phyloP scores from a whole-genome alignment of 2,888 invertebrate species.

The Erpobdella octoculata region DNA sequence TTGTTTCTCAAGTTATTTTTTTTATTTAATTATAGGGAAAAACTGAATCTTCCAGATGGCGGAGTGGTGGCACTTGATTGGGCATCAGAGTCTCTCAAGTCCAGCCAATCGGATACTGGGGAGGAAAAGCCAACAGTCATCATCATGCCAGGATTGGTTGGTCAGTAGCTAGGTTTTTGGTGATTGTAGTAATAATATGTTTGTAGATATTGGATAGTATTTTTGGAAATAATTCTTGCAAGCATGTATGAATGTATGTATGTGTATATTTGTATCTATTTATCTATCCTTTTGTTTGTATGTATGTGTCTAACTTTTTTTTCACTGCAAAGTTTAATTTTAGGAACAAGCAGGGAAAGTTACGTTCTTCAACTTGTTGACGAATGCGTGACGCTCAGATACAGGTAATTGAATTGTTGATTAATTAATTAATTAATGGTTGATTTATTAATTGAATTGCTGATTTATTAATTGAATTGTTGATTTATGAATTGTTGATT shows the following conservation, averaged over 20 bases:
- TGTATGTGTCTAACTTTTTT: no score
- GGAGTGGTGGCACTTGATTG: conserved; percentile 46
- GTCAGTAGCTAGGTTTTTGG: conserved; percentile 35
- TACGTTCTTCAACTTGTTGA: conserved; percentile 45
- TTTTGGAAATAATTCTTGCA: not conserved
- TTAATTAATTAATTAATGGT: not conserved
- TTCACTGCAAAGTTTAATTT: no score
- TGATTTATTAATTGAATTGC: no score
- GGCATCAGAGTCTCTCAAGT: not conserved
- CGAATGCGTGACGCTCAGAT: conserved; percentile 43
- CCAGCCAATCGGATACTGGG: not conserved
- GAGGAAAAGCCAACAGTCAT: conserved; percentile 38
- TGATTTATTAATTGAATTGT: no score
- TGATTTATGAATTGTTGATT: no score
- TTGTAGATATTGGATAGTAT: not conserved
- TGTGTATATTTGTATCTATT: no score
- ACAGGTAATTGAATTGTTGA: conserved; percentile 40
- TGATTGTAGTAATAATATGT: not conserved
- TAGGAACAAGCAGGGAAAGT: conserved; percentile 46
- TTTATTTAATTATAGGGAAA: conserved; percentile 41
- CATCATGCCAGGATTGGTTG: conserved; percentile 48
- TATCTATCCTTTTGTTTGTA: no score
- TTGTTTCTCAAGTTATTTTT: not conserved
- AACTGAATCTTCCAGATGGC: conserved; percentile 44
- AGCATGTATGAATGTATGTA: no score